Evolutionary conservation across 2,797 vertebrate genomes (phyloP).

Genomic region (Cyclura pinguis): DNA sequence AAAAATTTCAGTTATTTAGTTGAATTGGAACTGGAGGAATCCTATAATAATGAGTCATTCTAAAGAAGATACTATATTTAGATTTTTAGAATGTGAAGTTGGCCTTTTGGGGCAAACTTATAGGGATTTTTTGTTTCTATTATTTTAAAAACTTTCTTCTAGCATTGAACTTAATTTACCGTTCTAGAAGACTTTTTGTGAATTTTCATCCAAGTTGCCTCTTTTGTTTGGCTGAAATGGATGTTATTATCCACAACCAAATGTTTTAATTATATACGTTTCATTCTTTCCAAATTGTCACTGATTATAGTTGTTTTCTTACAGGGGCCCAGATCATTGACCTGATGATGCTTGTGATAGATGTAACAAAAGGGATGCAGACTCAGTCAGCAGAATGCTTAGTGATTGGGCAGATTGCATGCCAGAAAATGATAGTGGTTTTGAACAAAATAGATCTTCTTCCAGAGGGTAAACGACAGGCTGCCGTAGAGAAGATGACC

Average conservation of each 20-base stretch:
- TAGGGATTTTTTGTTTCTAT: not conserved
- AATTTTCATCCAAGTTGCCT: not conserved
- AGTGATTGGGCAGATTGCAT: conserved; percentile 96
- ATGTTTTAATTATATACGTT: conserved; percentile 11
- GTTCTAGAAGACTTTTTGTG: accelerated
- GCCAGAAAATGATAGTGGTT: conserved; percentile 93
- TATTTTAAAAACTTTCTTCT: not conserved
- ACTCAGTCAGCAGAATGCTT: conserved; percentile 98
- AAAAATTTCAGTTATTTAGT: conserved; percentile 7
- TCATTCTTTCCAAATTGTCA: conserved; percentile 40
- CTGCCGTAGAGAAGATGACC: conserved; percentile 94
- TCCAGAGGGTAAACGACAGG: conserved; percentile 88
- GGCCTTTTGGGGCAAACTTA: not conserved
- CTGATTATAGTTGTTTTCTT: conserved; percentile 45
- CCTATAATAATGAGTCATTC: not conserved
- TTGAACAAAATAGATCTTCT: conserved; percentile 96
- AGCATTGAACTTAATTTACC: not conserved
- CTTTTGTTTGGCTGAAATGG: not conserved
- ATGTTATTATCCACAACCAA: conserved; percentile 1
- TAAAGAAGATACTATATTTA: not conserved
- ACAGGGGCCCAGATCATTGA: conserved; percentile 98
- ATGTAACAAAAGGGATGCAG: conserved; percentile 97
- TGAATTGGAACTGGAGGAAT: not conserved
- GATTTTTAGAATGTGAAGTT: conserved; percentile 10
- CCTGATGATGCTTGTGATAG: conserved; percentile 98